Percentiles rank a stretch among this genome's conserved stretches.
Conservation (phyloP, 1,140 invertebrate species). For the Palaemon carinicauda region DNA sequence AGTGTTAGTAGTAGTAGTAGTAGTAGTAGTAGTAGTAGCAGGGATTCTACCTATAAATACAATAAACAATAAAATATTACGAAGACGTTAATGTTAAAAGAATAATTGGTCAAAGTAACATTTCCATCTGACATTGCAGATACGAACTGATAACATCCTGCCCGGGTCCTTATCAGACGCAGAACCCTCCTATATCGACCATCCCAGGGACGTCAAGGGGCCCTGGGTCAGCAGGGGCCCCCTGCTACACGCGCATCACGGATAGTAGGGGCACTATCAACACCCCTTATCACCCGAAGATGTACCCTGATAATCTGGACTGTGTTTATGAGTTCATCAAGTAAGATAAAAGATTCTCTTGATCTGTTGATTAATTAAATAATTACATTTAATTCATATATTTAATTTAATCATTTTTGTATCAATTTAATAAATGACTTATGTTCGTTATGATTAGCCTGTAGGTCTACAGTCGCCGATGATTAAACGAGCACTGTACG, state of each 20-base stretch:
- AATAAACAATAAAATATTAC: not conserved
- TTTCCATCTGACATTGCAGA: not conserved
- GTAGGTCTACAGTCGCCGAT: too few relatives aligned
- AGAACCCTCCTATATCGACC: slow-evolving; percentile 61
- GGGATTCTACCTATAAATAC: not conserved
- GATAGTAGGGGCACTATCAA: slow-evolving; percentile 63
- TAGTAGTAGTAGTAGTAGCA: too few relatives aligned
- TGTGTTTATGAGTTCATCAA: slow-evolving; percentile 65
- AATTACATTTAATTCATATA: too few relatives aligned
- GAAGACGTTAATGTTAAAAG: not conserved
- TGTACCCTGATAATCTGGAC: slow-evolving; percentile 63
- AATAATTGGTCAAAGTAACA: not conserved
- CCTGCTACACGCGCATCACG: slow-evolving; percentile 63
- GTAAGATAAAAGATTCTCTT: slow-evolving; percentile 46
- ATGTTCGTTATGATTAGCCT: too few relatives aligned
- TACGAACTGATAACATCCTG: slow-evolving; percentile 62
- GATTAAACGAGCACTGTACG: too few relatives aligned
- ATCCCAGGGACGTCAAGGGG: slow-evolving; percentile 61
- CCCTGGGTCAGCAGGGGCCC: slow-evolving; percentile 29
- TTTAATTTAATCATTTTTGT: too few relatives aligned
- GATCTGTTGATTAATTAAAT: too few relatives aligned
- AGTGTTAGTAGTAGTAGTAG: too few relatives aligned
- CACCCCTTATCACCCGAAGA: slow-evolving; percentile 63
- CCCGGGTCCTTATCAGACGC: slow-evolving; percentile 61
- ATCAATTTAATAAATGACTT: too few relatives aligned